Conservation (phyloP, 2,113 vertebrate species). For the Sus scrofa region DNA sequence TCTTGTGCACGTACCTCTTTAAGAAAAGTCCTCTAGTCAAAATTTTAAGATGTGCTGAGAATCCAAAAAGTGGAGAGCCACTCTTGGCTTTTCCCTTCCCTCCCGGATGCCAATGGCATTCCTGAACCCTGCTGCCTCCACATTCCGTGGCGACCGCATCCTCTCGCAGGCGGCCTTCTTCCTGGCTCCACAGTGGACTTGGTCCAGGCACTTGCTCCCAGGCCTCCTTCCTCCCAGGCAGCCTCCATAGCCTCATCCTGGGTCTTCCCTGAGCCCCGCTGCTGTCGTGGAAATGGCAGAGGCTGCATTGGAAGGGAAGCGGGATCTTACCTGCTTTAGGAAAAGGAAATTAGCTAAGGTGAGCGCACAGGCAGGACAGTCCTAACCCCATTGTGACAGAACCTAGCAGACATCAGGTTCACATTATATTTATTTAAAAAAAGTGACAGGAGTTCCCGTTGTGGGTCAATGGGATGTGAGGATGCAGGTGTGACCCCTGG, state of each 20-base stretch:
- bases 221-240: not conserved
- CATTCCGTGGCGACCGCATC: not conserved
- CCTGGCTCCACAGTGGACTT: not conserved
- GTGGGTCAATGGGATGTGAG: no score
- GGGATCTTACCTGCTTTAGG: not conserved
- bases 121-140: not conserved
- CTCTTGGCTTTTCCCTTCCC: not conserved
- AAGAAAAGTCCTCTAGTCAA: not conserved
- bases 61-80: not conserved
- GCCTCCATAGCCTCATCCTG: not conserved
- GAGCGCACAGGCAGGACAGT: not conserved
- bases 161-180: not conserved
- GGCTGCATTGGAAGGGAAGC: not conserved
- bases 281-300: not conserved
- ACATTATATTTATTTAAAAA: not conserved
- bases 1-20: not conserved
- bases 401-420: not conserved
- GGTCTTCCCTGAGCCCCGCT: not conserved
- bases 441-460: not conserved
- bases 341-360: not conserved
- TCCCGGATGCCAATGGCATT: rapidly evolving
- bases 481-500: no score
- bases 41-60: not conserved
- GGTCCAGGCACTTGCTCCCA: not conserved
- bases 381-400: not conserved